Conservation (phyloP, 2,113 vertebrate species). For the Emydocephalus ijimae region DNA sequence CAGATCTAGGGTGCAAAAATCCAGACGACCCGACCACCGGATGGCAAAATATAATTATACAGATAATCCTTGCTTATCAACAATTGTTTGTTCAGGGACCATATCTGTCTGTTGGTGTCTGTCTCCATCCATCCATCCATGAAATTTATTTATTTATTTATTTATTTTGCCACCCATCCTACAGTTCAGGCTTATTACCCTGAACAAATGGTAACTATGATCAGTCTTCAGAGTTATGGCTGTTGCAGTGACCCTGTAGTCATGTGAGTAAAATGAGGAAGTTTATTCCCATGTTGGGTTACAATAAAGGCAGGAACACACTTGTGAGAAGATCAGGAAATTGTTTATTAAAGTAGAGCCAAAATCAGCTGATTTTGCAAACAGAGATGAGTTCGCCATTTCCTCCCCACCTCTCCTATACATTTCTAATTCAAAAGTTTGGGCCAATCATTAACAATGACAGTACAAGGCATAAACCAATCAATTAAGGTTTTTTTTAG, state of each 20-base stretch:
- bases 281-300: not conserved
- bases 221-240: not conserved
- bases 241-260: not conserved
- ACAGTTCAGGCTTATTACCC: not conserved
- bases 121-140: not conserved
- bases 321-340: not conserved
- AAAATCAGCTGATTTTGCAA: too few species aligned
- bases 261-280: not conserved
- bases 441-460: not conserved
- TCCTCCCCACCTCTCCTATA: not conserved
- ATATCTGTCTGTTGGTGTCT: too few species aligned
- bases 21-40: not conserved
- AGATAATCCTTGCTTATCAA: not conserved
- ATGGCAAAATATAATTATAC: not conserved
- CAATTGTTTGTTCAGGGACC: not conserved
- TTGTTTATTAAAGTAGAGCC: not conserved
- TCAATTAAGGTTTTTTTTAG: not conserved
- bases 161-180: not conserved
- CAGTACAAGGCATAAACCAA: not conserved
- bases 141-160: not conserved
- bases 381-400: not conserved
- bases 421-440: not conserved
- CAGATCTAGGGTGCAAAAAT: not conserved
- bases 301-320: not conserved
- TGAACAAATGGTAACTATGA: not conserved